These are phyloP conservation scores for Anagrus nilaparvatae DNA, from an alignment of 1,140 invertebrate species.

Conservation along the genomic window DNA sequence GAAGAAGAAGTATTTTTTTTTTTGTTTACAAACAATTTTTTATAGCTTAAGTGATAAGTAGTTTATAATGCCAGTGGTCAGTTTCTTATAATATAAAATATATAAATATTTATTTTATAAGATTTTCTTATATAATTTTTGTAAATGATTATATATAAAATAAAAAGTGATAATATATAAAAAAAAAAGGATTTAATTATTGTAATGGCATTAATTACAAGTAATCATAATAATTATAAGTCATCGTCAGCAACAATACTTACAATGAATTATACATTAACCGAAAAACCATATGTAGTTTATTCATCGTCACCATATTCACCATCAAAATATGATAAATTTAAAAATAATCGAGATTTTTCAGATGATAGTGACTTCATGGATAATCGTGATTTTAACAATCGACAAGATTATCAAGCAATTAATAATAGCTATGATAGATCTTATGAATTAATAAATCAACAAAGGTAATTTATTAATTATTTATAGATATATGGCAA, in stretches of 20 bases:
- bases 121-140: no score
- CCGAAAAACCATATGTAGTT: conserved; percentile 24
- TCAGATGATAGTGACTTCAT: conserved; percentile 25
- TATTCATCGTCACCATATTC: conserved; percentile 36
- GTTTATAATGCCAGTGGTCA: no score
- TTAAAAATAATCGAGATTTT: conserved; percentile 23
- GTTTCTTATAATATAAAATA: no score
- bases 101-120: no score
- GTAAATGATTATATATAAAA: no score
- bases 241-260: conserved; percentile 27
- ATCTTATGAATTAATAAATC: conserved; percentile 30
- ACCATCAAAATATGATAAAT: conserved; percentile 31
- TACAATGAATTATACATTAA: conserved; percentile 21
- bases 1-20: no score
- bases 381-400: conserved; percentile 21
- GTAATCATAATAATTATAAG: conserved; percentile 30
- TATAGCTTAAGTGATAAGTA: no score
- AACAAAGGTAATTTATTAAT: conserved; percentile 35
- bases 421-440: conserved; percentile 30
- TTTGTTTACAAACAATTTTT: no score
- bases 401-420: conserved; percentile 26
- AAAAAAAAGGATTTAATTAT: no score
- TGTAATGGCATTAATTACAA: conserved; percentile 36
- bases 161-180: no score
- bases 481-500: background rate